Conservation (phyloP, 2,888 invertebrate genomes). For the Argyra leucocephala region DNA sequence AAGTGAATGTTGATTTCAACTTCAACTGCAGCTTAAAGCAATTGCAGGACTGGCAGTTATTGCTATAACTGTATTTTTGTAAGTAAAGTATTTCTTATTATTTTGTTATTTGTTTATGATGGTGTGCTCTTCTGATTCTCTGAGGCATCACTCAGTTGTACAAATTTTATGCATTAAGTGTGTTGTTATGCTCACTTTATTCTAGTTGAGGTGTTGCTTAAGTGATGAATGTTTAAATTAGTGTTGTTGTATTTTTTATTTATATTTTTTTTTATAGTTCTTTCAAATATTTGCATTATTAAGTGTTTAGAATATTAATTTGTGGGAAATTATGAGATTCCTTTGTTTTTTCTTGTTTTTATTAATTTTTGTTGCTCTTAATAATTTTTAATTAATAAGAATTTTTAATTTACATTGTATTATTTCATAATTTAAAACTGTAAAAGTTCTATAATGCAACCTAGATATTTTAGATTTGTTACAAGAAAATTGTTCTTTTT, state of each 20-base stretch:
- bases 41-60: background rate
- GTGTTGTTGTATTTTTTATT: background rate
- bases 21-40: background rate
- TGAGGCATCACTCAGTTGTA: background rate
- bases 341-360: background rate
- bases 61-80: background rate
- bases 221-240: conserved; percentile 4
- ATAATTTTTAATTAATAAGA: no score
- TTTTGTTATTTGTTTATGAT: background rate
- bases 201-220: conserved; percentile 11
- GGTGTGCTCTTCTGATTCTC: background rate
- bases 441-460: no score
- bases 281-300: background rate
- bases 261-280: background rate
- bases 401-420: no score
- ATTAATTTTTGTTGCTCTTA: background rate
- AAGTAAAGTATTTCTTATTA: background rate
- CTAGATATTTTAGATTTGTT: no score
- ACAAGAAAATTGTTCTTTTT: no score
- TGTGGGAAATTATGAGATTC: background rate
- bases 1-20: background rate
- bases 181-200: background rate
- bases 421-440: no score
- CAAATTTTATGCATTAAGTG: background rate
- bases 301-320: background rate